These are phyloP conservation scores for Pangasius mekongensis DNA, from an alignment of 2,797 vertebrate species.

Conservation along the genomic window DNA sequence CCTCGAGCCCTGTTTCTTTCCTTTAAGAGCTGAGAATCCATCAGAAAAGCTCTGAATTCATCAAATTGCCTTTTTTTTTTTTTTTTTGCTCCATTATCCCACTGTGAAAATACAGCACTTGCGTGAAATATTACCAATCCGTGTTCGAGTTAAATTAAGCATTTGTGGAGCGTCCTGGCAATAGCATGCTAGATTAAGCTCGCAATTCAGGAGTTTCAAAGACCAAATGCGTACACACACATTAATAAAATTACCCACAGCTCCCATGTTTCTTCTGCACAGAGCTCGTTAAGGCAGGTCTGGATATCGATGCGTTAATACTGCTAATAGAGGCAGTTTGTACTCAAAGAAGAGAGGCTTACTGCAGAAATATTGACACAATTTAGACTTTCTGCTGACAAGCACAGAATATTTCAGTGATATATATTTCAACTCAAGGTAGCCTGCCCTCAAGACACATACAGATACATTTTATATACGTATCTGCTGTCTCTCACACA, in stretches of 20 bases:
- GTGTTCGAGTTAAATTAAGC: constrained; percentile 32
- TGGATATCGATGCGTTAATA: constrained; percentile 33
- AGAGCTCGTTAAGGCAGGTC: constrained; percentile 28
- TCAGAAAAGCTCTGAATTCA: constrained; percentile 34
- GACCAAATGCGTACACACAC: neutral
- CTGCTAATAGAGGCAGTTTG: constrained; percentile 29
- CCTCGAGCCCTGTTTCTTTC: neutral
- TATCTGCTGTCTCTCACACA: neutral
- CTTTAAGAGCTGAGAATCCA: constrained; percentile 22
- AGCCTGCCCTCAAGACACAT: neutral
- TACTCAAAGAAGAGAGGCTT: neutral
- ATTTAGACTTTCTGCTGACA: constrained; percentile 21
- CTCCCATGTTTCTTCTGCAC: constrained; percentile 16
- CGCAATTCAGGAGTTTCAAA: constrained; percentile 26
- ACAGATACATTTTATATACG: constrained; percentile 9
- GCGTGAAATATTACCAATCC: constrained; percentile 35
- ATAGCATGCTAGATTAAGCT: constrained; percentile 25
- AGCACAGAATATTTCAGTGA: neutral
- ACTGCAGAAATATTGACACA: neutral
- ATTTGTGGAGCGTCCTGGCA: constrained; percentile 31
- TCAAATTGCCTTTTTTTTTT: constrained; percentile 44
- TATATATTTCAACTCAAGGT: neutral
- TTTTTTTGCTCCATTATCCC: constrained; percentile 46
- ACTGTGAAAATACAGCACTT: constrained; percentile 18
- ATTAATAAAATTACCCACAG: constrained; percentile 18